Base-by-base conservation (phyloP, 1,140 invertebrate species). In the Steinernema khuongi region DNA sequence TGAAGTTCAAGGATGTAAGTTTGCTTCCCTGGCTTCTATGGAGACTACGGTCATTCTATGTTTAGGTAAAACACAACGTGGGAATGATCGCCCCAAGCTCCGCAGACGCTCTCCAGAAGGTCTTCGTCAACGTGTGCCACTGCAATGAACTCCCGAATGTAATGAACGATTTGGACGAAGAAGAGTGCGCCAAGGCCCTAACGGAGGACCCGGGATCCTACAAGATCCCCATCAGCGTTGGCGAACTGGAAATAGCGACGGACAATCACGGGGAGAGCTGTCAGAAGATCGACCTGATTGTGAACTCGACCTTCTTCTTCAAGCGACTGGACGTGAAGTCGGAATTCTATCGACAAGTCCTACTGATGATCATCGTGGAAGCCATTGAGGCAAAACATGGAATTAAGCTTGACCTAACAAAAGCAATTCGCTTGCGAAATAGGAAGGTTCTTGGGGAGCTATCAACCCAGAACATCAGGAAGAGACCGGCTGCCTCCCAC, bases 1-100 rank as follows among this genome's bases (percentile, higher is more conserved):
- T 68, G 31, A 74, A 74, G 30, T 74, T 68, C 44, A 74, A 74
- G 43, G 31, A 70, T 31, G 68, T 74, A 19, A 31, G 68, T 70
- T 70, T 30, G n/a, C n/a, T n/a, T n/a, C n/a, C n/a, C n/a, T 7
- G 28, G 4, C 33, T 33, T 36, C 28, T 31, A 33, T 33, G 29
- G 14, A 1, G 28, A 22, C 26, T 60, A n/a, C 14, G 50, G 7
- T 60, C n/a, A n/a, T n/a, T n/a, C n/a, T n/a, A n/a, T 60, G 14
- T 22, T 7, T 26, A 60, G 50, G 50, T 60, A 26, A 60, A 60
- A 22, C 50, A 60, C 4, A 60, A 60, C 2, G 50, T 60, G 7
- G 22, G 22, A n/a, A 7, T 60, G 22, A 60, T 60, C 26, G 14
- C 18, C 19, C 18, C 31, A 70, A 33, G 19, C 33, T 70, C 68